Percentiles rank a stretch among this genome's conserved stretches.
These are phyloP conservation scores for Xiphorhynchus elegans DNA, from an alignment of 2,113 vertebrate genomes.

Conservation along the genomic window DNA sequence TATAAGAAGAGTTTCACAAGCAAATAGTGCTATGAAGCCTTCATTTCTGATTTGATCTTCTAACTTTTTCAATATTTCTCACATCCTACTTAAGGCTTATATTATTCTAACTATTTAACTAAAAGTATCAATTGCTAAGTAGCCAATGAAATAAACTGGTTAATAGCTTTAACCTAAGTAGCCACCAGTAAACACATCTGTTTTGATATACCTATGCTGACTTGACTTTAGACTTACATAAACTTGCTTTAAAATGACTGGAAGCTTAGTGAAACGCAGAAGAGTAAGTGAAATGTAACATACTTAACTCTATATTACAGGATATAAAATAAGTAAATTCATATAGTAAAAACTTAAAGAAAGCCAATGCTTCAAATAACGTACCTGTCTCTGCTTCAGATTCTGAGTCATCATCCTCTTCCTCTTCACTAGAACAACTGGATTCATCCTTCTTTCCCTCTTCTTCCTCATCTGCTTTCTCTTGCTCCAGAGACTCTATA, in stretches of 20 bases:
- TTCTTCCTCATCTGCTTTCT: constrained; percentile 92
- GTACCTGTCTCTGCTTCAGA: constrained; percentile 95
- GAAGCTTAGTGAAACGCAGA: background rate
- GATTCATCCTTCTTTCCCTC: constrained; percentile 98
- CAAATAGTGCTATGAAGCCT: background rate
- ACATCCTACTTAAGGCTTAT: background rate
- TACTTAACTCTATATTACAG: background rate
- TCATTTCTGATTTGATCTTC: background rate
- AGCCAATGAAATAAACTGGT: background rate
- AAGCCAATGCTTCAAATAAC: background rate
- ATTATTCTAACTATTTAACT: background rate
- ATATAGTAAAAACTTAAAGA: background rate
- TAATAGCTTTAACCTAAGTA: background rate
- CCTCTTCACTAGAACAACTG: constrained; percentile 98
- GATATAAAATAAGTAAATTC: background rate
- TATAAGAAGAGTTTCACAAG: background rate
- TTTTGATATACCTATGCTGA: background rate
- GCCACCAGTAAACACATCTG: background rate
- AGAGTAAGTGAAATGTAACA: background rate
- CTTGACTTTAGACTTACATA: background rate
- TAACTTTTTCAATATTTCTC: background rate
- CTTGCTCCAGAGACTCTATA: constrained; percentile 92
- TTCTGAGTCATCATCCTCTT: constrained; percentile 97
- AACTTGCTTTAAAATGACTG: background rate
- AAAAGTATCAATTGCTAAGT: background rate